These are phyloP conservation scores for Drosophila austrosaltans DNA, from an alignment of 2,888 invertebrate species.

Conservation along the genomic window DNA sequence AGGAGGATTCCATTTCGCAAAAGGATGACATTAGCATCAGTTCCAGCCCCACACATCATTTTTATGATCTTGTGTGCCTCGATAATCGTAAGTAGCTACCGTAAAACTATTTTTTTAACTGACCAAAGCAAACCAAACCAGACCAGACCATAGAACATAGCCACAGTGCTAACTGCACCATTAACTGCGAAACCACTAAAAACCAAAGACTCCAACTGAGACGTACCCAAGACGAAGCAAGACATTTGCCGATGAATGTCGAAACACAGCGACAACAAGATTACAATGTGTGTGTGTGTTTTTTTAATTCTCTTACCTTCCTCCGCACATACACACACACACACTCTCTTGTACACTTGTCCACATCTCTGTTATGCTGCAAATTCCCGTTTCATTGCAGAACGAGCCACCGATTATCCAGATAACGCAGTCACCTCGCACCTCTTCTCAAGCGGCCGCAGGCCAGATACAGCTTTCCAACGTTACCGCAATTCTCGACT, in stretches of 20 bases:
- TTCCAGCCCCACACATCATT: slow-evolving; percentile 93
- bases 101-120: slow-evolving; percentile 26
- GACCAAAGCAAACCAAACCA: neutral
- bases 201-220: slow-evolving; percentile 22
- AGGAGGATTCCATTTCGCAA: slow-evolving; percentile 95
- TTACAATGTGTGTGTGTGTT: slow-evolving; percentile 37
- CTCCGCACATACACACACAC: slow-evolving; percentile 15
- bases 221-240: neutral
- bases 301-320: slow-evolving; percentile 49
- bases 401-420: slow-evolving; percentile 94
- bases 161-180: slow-evolving; percentile 56
- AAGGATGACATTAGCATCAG: slow-evolving; percentile 94
- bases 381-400: slow-evolving; percentile 85
- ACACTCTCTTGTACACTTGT: slow-evolving; percentile 33
- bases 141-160: slow-evolving; percentile 36
- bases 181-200: slow-evolving; percentile 29
- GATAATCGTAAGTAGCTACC: slow-evolving; percentile 91
- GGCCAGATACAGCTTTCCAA: slow-evolving; percentile 93
- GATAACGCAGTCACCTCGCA: slow-evolving; percentile 94
- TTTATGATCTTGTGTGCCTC: slow-evolving; percentile 94
- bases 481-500: slow-evolving; percentile 93
- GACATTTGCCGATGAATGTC: slow-evolving; percentile 33
- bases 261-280: slow-evolving; percentile 62
- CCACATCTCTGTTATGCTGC: slow-evolving; percentile 43
- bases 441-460: slow-evolving; percentile 90